These are phyloP conservation scores for Vimba vimba DNA, from an alignment of 2,113 vertebrate species.

Conservation along the genomic window DNA sequence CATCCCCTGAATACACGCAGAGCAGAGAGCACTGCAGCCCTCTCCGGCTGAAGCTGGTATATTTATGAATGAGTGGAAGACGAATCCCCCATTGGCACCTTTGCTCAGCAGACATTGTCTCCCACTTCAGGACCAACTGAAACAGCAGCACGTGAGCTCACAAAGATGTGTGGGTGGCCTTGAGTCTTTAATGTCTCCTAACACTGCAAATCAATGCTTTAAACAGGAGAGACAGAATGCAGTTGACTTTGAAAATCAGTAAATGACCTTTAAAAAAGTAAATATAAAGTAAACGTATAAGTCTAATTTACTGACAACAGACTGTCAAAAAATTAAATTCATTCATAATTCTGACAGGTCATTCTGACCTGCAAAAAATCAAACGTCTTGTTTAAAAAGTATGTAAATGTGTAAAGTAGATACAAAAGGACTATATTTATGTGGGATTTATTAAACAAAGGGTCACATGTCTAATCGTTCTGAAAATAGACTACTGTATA, in stretches of 20 bases:
- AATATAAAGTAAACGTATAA: neutral
- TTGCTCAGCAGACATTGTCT: conserved; percentile 1
- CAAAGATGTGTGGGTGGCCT: neutral
- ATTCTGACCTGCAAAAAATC: neutral
- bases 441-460: neutral
- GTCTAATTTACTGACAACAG: neutral
- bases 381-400: neutral
- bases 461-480: neutral
- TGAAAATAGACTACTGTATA: neutral
- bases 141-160: neutral
- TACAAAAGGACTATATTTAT: neutral
- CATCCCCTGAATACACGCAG: neutral
- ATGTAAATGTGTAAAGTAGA: neutral
- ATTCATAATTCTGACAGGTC: no score
- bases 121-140: neutral
- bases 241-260: no score
- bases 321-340: neutral
- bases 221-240: neutral
- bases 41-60: neutral
- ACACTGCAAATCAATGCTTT: neutral
- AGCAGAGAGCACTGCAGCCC: neutral
- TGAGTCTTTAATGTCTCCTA: neutral
- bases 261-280: no score
- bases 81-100: neutral
- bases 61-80: neutral